Conservation (phyloP, 2,113 vertebrate species). For the Agelaius tricolor region DNA sequence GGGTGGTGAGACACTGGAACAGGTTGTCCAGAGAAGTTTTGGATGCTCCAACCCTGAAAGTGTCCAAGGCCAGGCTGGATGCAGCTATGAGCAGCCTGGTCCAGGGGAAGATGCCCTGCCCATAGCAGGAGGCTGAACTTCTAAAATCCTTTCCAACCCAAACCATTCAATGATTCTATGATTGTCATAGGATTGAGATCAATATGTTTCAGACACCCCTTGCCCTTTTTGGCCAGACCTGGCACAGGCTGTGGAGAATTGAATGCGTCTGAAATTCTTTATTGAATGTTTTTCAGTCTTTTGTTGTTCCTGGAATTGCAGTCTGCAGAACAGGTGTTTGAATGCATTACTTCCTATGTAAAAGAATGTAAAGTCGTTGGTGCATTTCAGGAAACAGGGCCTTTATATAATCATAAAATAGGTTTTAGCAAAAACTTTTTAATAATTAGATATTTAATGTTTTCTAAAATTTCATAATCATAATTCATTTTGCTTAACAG, state of each 20-base stretch:
- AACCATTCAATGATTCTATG: not conserved
- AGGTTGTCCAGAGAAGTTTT: not conserved
- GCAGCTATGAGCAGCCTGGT: not conserved
- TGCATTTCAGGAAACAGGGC: not conserved
- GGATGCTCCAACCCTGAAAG: not conserved
- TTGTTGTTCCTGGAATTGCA: not conserved
- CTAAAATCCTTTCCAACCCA: not conserved
- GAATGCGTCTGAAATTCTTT: not conserved
- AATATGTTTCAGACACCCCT: not conserved
- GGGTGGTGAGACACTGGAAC: not conserved
- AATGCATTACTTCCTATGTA: not conserved
- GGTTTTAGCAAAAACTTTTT: not conserved
- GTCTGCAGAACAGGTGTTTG: not conserved
- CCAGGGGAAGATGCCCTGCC: not conserved
- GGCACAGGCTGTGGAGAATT: not conserved
- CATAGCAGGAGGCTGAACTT: not conserved
- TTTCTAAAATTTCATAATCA: not conserved
- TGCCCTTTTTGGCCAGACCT: not conserved
- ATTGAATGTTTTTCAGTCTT: not conserved
- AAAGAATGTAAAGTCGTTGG: not conserved
- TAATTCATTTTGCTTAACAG: not conserved
- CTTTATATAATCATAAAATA: not conserved
- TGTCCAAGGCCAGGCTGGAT: not conserved
- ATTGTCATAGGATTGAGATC: not conserved
- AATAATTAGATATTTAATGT: not conserved